Conservation (phyloP, 2,888 invertebrate genomes). For the Drosophila hawaiiensis region DNA sequence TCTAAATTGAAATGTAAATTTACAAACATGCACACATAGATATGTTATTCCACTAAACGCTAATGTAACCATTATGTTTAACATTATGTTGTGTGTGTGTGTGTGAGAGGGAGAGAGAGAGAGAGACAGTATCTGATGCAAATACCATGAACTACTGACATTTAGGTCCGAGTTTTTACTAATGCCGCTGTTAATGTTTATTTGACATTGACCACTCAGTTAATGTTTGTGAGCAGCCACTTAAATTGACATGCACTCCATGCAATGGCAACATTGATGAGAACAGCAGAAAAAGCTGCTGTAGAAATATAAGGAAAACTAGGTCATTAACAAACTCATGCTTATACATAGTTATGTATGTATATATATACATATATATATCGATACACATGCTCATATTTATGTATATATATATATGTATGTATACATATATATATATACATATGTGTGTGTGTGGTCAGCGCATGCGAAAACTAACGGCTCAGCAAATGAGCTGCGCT, state of each 20-base stretch:
- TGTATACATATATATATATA: not conserved
- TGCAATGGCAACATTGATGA: slow-evolving; percentile 43
- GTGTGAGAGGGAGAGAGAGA: not conserved
- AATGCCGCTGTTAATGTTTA: slow-evolving; percentile 13
- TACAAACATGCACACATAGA: not conserved
- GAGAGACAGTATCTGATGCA: slow-evolving; percentile 12
- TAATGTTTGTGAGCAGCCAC: slow-evolving; percentile 11
- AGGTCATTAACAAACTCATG: slow-evolving; percentile 59
- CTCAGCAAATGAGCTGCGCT: slow-evolving; percentile 38
- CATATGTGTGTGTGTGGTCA: slow-evolving; percentile 17
- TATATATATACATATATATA: not conserved
- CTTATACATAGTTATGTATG: not conserved
- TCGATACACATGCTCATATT: not conserved
- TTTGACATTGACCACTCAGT: slow-evolving; percentile 45
- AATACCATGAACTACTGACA: slow-evolving; percentile 64
- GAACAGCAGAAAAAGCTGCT: slow-evolving; percentile 33
- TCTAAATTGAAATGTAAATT: not conserved
- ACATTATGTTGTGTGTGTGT: not conserved
- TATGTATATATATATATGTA: slow-evolving; percentile 1
- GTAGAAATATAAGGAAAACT: slow-evolving; percentile 41
- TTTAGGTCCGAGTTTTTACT: slow-evolving; percentile 39
- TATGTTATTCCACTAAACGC: not conserved
- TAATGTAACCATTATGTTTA: slow-evolving; percentile 13
- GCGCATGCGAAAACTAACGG: slow-evolving; percentile 66
- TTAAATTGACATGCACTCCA: slow-evolving; percentile 19